These are phyloP conservation scores for Mesopsocus fuscifrons DNA, from an alignment of 2,888 invertebrate genomes.

Conservation along the genomic window DNA sequence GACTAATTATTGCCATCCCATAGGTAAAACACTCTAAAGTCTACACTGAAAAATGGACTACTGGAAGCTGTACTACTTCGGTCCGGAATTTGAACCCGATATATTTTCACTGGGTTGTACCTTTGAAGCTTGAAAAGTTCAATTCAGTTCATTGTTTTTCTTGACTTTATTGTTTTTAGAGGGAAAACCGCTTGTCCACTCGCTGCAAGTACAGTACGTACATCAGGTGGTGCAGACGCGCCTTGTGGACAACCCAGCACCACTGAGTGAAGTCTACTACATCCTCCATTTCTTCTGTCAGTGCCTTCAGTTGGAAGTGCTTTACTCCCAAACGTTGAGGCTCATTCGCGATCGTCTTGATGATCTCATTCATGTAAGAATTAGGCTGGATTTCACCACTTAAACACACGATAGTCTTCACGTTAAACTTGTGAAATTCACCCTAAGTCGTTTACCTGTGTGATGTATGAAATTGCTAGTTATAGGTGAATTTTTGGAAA, in stretches of 20 bases:
- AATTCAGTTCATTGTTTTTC: too few species aligned
- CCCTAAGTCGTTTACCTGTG: too few species aligned
- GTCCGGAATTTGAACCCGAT: too few species aligned
- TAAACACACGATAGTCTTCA: too few species aligned
- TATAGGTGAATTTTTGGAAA: too few species aligned
- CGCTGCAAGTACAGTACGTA: constrained; percentile 80
- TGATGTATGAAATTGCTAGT: too few species aligned
- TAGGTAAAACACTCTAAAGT: not conserved
- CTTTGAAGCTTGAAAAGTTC: too few species aligned
- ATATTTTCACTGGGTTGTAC: too few species aligned
- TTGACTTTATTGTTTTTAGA: constrained; percentile 39
- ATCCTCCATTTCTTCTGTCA: constrained; percentile 86
- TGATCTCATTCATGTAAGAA: constrained; percentile 58
- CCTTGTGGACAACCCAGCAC: constrained; percentile 57
- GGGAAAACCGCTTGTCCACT: constrained; percentile 89
- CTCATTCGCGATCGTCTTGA: constrained; percentile 75
- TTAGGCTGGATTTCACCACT: too few species aligned
- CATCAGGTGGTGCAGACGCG: constrained; percentile 87
- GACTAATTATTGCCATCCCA: constrained; percentile 2
- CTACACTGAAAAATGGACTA: too few species aligned
- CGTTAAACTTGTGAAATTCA: too few species aligned
- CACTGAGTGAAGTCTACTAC: constrained; percentile 64
- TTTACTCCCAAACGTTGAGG: constrained; percentile 75
- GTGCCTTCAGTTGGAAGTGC: constrained; percentile 77
- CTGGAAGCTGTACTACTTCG: too few species aligned